Percentiles rank a stretch among this genome's conserved stretches.
These are phyloP conservation scores for Zosterops borbonicus DNA, from an alignment of 2,113 vertebrate genomes.

Conservation along the genomic window DNA sequence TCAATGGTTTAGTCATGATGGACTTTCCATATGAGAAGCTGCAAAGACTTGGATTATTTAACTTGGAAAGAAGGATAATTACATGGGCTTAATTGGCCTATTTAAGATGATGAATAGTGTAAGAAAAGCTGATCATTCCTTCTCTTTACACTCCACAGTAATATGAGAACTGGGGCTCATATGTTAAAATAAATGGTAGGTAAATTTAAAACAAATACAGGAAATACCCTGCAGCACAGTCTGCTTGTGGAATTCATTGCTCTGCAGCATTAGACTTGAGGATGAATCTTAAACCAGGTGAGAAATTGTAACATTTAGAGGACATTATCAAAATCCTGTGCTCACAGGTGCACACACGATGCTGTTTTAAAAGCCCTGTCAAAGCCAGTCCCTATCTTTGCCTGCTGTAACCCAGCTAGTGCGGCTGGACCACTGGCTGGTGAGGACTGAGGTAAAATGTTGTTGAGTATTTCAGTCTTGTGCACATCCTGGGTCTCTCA, in stretches of 20 bases:
- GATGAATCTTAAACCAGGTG: neutral
- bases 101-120: constrained; percentile 62
- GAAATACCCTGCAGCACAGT: constrained; percentile 13
- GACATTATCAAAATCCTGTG: neutral
- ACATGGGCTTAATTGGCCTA: constrained; percentile 50
- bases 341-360: neutral
- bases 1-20: constrained; percentile 31
- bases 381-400: neutral
- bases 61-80: constrained; percentile 65
- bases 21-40: constrained; percentile 56
- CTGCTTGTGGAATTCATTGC: neutral
- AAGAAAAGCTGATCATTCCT: constrained; percentile 59
- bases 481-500: neutral
- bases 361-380: neutral
- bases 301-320: neutral
- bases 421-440: neutral
- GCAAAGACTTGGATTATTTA: constrained; percentile 66
- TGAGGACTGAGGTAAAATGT: neutral
- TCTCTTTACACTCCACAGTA: constrained; percentile 19
- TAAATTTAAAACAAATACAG: constrained; percentile 63
- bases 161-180: constrained; percentile 35
- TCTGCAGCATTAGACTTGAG: neutral
- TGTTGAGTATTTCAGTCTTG: neutral
- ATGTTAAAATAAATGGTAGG: constrained; percentile 59
- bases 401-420: neutral